Evolutionary conservation across 2,888 invertebrate genomes (phyloP).

Genomic region (Polyploca ridens): DNA sequence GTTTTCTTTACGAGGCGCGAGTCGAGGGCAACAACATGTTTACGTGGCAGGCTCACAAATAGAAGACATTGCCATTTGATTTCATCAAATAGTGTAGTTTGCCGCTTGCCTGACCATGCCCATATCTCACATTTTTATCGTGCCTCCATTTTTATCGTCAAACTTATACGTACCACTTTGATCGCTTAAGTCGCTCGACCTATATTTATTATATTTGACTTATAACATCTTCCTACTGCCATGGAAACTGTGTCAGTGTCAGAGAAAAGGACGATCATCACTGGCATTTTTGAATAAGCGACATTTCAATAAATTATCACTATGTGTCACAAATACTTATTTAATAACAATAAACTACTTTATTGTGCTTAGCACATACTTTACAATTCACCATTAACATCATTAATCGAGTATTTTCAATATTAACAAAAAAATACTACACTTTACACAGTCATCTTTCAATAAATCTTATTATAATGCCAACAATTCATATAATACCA

Average conservation of each 20-base stretch:
- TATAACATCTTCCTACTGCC: too few species aligned
- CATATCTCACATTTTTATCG: constrained; percentile 8
- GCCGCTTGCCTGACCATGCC: constrained; percentile 7
- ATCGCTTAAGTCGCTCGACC: not conserved
- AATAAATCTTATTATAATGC: constrained; percentile 1
- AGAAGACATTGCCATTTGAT: constrained; percentile 10
- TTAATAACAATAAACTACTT: not conserved
- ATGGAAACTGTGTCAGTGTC: too few species aligned
- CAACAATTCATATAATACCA: not conserved
- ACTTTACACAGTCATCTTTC: not conserved
- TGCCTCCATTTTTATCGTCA: not conserved
- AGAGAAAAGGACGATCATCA: not conserved
- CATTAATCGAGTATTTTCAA: not conserved
- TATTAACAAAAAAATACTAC: not conserved
- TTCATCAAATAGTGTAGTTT: constrained; percentile 4
- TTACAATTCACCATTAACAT: not conserved
- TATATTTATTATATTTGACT: not conserved
- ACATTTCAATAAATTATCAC: not conserved
- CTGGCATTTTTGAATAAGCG: not conserved
- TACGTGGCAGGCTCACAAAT: constrained; percentile 10
- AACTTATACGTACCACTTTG: not conserved
- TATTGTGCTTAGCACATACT: constrained; percentile 2
- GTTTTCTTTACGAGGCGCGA: not conserved
- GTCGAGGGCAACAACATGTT: constrained; percentile 10
- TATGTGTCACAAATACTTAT: not conserved